Percentiles rank a stretch among this genome's conserved stretches.
Conservation (phyloP, 2,888 invertebrate genomes). For the Blera fallax region DNA sequence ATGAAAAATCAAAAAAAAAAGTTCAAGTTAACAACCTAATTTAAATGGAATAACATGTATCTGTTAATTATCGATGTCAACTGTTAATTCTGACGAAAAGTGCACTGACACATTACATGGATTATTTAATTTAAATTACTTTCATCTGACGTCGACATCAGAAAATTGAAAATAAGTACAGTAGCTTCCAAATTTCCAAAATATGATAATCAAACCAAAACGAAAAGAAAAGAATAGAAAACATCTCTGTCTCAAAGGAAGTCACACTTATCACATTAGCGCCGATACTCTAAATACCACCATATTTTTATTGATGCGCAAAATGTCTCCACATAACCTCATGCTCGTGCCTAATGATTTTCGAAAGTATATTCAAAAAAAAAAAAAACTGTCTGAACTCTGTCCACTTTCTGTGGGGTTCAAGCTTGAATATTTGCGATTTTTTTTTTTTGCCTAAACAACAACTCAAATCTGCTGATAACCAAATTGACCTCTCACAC, state of each 20-base stretch:
- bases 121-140: neutral
- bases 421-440: neutral
- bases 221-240: neutral
- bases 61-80: neutral
- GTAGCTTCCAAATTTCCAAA: neutral
- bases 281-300: neutral
- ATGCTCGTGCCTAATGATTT: neutral
- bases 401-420: neutral
- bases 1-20: neutral
- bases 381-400: neutral
- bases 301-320: constrained; percentile 9
- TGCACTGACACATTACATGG: neutral
- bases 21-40: neutral
- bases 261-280: constrained; percentile 32
- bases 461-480: neutral
- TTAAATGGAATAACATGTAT: neutral
- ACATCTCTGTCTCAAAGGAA: neutral
- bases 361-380: neutral
- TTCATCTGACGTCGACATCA: neutral
- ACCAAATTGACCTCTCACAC: neutral
- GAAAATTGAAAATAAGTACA: neutral
- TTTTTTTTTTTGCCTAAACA: neutral
- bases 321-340: constrained; percentile 11
- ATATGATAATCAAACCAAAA: neutral
- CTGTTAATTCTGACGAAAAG: neutral